Percentiles rank a stretch among this genome's conserved stretches.
These are phyloP conservation scores for Capitulum mitella DNA, from an alignment of 2,888 invertebrate species.

Conservation along the genomic window DNA sequence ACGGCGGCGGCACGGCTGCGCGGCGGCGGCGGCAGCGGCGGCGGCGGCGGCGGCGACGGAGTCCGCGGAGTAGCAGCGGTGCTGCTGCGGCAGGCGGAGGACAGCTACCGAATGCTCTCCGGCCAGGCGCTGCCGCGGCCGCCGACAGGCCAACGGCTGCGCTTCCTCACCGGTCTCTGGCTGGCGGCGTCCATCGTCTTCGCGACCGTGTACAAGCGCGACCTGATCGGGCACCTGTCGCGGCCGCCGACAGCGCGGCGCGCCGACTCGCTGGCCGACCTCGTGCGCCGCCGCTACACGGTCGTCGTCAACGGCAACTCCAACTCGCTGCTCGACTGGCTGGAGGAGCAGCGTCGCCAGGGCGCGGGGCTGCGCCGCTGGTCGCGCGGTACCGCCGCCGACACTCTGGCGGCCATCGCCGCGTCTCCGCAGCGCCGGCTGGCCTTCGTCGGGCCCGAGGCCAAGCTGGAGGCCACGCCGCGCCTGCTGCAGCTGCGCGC, in stretches of 20 bases:
- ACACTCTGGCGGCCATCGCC: background rate
- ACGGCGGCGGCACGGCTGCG: background rate
- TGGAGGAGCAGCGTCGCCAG: background rate
- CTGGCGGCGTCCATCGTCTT: background rate
- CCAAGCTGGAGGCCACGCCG: background rate
- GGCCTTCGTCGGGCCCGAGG: background rate
- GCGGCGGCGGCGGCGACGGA: too few relatives aligned
- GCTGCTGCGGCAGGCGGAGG: background rate
- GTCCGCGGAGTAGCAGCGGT: too few relatives aligned
- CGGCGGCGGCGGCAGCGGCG: background rate
- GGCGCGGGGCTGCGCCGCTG: background rate
- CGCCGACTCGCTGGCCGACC: background rate
- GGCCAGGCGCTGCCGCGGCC: background rate
- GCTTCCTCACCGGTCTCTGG: background rate
- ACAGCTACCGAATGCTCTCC: background rate
- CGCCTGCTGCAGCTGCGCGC: background rate
- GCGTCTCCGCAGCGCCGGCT: background rate
- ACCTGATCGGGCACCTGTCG: background rate
- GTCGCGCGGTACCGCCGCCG: background rate
- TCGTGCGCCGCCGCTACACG: background rate
- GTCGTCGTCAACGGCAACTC: slow-evolving; percentile 5
- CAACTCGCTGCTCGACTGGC: slow-evolving; percentile 11
- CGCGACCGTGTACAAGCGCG: background rate
- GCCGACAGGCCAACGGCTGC: background rate
- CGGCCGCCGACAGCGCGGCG: background rate